Conservation (phyloP, 2,888 invertebrate genomes). For the Sympetrum striolatum region DNA sequence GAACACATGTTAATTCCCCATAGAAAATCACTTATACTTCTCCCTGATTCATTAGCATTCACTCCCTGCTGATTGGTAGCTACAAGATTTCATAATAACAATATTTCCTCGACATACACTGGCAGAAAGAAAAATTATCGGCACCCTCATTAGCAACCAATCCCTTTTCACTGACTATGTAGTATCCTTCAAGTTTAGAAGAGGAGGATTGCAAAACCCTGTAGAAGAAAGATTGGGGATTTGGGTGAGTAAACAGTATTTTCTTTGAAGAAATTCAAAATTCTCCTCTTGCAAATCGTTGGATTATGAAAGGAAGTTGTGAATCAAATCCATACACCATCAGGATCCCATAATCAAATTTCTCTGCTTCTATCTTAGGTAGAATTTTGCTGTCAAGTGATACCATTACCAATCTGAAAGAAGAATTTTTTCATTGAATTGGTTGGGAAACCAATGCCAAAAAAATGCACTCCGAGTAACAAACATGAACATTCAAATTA, state of each 20-base stretch:
- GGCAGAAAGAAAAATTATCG: background rate
- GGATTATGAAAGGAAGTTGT: constrained; percentile 17
- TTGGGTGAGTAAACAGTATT: background rate
- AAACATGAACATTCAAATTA: background rate
- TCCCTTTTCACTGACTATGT: background rate
- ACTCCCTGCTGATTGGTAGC: background rate
- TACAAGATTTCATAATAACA: background rate
- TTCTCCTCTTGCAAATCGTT: background rate
- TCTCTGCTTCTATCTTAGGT: background rate
- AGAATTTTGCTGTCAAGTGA: background rate
- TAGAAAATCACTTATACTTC: background rate
- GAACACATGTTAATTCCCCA: background rate
- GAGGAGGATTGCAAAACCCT: no score
- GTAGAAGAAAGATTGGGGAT: background rate
- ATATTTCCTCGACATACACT: background rate
- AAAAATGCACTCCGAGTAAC: background rate
- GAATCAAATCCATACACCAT: constrained; percentile 19
- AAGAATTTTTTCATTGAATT: background rate
- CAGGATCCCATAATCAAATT: background rate
- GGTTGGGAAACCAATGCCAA: background rate
- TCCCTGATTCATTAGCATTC: background rate
- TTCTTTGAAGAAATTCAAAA: background rate
- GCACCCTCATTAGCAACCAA: background rate
- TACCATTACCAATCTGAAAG: background rate
- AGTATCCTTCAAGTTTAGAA: no score